A percentile compares a stretch with the other conserved stretches of the same genome.
Conservation (phyloP, 2,797 vertebrate species). For the Gymnoscopelus braueri region DNA sequence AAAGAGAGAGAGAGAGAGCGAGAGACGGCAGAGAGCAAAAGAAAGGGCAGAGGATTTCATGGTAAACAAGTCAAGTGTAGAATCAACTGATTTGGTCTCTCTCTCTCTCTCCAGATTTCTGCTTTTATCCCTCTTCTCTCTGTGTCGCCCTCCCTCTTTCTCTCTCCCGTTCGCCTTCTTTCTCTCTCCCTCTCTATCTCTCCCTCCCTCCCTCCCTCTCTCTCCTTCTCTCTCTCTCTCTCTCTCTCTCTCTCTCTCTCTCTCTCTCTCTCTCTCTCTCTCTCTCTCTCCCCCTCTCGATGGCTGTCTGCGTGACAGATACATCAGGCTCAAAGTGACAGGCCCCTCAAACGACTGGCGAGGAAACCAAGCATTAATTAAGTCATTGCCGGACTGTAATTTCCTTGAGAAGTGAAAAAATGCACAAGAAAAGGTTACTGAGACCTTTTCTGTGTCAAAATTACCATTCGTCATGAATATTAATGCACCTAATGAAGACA, state of each 20-base stretch:
- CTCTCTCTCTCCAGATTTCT: conserved; percentile 35
- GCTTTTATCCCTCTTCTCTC: background rate
- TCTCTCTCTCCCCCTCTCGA: conserved; percentile 77
- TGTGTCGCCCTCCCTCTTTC: conserved; percentile 1
- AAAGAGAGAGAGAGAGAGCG: conserved; percentile 8
- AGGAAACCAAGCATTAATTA: conserved; percentile 98
- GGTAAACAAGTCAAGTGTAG: conserved; percentile 68
- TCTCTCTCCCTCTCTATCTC: conserved; percentile 13
- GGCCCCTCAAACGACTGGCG: conserved; percentile 89
- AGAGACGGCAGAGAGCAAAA: conserved; percentile 25
- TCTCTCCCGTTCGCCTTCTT: background rate
- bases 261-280: conserved; percentile 66
- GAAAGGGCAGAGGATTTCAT: conserved; percentile 38
- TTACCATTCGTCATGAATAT: conserved; percentile 99
- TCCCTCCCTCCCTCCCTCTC: conserved; percentile 38
- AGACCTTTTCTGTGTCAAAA: conserved; percentile 99
- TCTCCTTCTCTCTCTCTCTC: conserved; percentile 71
- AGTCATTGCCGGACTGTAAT: conserved; percentile 99
- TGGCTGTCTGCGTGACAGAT: conserved; percentile 88
- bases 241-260: conserved; percentile 72
- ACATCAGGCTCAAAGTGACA: conserved; percentile 94
- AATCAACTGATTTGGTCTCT: conserved; percentile 61
- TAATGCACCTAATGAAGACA: conserved; percentile 99
- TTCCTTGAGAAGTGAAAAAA: conserved; percentile 99
- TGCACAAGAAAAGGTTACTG: conserved; percentile 99